These are phyloP conservation scores for Chlorodrepanis virens DNA, from an alignment of 2,113 vertebrate genomes.

Conservation along the genomic window DNA sequence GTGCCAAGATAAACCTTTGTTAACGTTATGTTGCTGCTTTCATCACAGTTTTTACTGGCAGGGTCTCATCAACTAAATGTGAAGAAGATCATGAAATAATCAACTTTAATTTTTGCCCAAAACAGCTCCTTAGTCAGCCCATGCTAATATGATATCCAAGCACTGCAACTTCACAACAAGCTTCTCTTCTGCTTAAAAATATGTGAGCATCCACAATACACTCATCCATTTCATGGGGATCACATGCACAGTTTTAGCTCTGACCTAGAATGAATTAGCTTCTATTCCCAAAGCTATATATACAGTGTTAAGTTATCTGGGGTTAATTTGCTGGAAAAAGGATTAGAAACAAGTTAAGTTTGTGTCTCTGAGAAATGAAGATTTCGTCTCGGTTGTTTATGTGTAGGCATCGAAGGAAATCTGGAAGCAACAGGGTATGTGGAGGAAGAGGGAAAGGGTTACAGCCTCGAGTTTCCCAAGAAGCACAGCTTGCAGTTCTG, in stretches of 20 bases:
- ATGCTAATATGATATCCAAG: not conserved
- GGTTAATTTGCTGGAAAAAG: conserved; percentile 49
- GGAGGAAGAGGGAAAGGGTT: conserved; percentile 58
- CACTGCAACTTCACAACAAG: not conserved
- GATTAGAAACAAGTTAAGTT: conserved; percentile 3
- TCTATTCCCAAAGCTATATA: conserved; percentile 13
- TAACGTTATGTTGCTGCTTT: not conserved
- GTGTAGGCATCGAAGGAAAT: not conserved
- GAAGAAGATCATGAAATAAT: not conserved
- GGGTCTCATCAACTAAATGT: not conserved
- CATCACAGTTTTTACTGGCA: not conserved
- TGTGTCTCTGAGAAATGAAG: not conserved
- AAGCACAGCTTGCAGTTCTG: conserved; percentile 62
- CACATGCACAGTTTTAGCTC: not conserved
- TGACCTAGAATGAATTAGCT: conserved; percentile 27
- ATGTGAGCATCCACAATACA: not conserved
- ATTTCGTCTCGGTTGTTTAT: not conserved
- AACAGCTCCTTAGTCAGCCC: not conserved
- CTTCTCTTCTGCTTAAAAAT: not conserved
- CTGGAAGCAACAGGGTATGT: conserved; percentile 46
- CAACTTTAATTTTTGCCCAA: not conserved
- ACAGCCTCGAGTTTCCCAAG: conserved; percentile 50
- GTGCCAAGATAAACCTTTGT: not conserved
- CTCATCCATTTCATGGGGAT: not conserved
- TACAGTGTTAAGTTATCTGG: conserved; percentile 1